A percentile compares a stretch with the other conserved stretches of the same genome.
Conservation (phyloP, 2,888 invertebrate genomes). For the Latheticus oryzae region DNA sequence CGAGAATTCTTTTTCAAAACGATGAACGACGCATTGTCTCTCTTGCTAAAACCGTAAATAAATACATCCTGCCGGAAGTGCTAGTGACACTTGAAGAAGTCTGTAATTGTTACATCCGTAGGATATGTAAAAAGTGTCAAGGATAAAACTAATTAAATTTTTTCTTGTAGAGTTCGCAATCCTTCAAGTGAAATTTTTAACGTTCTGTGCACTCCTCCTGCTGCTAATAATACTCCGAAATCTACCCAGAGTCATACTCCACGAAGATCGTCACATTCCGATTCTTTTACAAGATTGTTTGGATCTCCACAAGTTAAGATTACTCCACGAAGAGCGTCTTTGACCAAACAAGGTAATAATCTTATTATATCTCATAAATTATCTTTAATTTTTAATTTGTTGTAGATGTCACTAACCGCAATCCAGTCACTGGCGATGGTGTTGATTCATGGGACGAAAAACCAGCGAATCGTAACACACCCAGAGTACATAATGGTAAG, state of each 20-base stretch:
- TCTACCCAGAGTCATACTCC: conserved; percentile 54
- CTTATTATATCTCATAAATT: background rate
- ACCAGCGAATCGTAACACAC: conserved; percentile 55
- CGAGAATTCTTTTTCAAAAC: too few relatives aligned
- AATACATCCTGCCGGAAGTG: conserved; percentile 35
- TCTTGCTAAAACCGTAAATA: conserved; percentile 18
- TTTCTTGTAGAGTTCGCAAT: conserved; percentile 62
- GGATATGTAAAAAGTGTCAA: conserved; percentile 44
- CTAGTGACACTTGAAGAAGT: conserved; percentile 33
- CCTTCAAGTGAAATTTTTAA: conserved; percentile 64
- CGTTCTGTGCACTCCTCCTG: conserved; percentile 59
- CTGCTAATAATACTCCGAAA: conserved; percentile 22
- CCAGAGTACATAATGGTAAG: conserved; percentile 60
- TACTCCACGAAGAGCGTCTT: conserved; percentile 61
- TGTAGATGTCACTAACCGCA: conserved; percentile 63
- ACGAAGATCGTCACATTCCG: conserved; percentile 57
- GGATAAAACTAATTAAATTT: too few relatives aligned
- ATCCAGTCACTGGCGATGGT: conserved; percentile 65
- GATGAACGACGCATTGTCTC: conserved; percentile 18
- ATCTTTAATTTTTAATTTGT: conserved; percentile 25
- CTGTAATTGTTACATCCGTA: conserved; percentile 42
- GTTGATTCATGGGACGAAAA: conserved; percentile 63
- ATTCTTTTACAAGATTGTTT: conserved; percentile 64
- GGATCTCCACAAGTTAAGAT: conserved; percentile 57
- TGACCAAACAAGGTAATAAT: conserved; percentile 61